Evolutionary conservation across 1,140 invertebrate genomes (phyloP).

Genomic region (Doryteuthis pealeii): DNA sequence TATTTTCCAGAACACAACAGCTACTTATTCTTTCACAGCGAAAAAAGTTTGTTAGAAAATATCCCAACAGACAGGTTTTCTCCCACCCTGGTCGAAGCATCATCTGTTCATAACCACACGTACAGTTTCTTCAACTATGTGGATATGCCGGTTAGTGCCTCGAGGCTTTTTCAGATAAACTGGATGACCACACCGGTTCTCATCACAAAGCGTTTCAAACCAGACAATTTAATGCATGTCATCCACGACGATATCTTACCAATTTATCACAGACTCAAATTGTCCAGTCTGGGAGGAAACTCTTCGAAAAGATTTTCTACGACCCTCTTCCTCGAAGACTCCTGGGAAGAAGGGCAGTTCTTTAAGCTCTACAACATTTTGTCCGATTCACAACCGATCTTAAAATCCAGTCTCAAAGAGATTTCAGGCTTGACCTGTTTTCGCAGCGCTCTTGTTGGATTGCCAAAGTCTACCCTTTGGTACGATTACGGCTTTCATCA

Average conservation of each 20-base stretch:
- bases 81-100: slow-evolving; percentile 48
- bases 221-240: slow-evolving; percentile 67
- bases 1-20: slow-evolving; percentile 43
- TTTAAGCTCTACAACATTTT: slow-evolving; percentile 44
- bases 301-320: slow-evolving; percentile 29
- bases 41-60: slow-evolving; percentile 36
- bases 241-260: slow-evolving; percentile 67
- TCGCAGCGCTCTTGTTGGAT: slow-evolving; percentile 53
- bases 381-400: slow-evolving; percentile 30
- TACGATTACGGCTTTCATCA: slow-evolving; percentile 64
- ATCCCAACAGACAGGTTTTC: slow-evolving; percentile 31
- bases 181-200: slow-evolving; percentile 36
- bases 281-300: slow-evolving; percentile 17
- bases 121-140: slow-evolving; percentile 46
- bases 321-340: slow-evolving; percentile 45
- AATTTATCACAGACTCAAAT: slow-evolving; percentile 56
- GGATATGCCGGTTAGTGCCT: slow-evolving; percentile 40
- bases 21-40: slow-evolving; percentile 54
- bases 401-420: slow-evolving; percentile 22
- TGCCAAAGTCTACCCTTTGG: slow-evolving; percentile 59
- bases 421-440: slow-evolving; percentile 56
- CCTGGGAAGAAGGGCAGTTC: slow-evolving; percentile 32
- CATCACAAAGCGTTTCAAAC: slow-evolving; percentile 61
- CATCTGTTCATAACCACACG: slow-evolving; percentile 57
- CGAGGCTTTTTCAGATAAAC: slow-evolving; percentile 22